A percentile compares a stretch with the other conserved stretches of the same genome.
Evolutionary conservation across 2,113 vertebrate genomes (phyloP).

Genomic region (Bubo scandiacus): DNA sequence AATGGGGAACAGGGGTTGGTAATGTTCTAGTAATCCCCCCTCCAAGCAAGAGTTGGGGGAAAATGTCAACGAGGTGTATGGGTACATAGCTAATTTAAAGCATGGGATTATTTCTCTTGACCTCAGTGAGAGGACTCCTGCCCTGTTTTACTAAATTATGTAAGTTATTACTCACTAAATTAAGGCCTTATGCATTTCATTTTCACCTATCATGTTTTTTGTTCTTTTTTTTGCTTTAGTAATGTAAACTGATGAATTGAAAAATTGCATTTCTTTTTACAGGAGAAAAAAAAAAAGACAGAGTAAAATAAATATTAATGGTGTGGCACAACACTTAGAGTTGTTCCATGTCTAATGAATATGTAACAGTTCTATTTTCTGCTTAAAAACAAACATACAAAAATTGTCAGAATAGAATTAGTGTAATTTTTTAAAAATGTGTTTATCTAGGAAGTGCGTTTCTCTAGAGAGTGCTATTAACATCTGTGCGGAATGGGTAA

Average conservation of each 20-base stretch:
- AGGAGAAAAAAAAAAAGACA: not conserved
- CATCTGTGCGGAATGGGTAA: not conserved
- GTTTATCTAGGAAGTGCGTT: constrained; percentile 22
- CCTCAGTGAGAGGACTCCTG: not conserved
- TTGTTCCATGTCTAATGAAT: constrained; percentile 14
- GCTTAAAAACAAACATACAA: not conserved
- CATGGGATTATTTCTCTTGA: not conserved
- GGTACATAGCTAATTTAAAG: not conserved
- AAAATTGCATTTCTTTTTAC: constrained; percentile 2
- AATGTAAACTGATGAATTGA: not conserved
- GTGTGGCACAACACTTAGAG: not conserved
- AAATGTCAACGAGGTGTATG: rapidly evolving
- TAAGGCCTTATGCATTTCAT: not conserved
- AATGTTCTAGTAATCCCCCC: not conserved
- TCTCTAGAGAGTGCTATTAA: not conserved
- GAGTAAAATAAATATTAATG: constrained; percentile 36
- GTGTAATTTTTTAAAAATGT: not conserved
- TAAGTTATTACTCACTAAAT: not conserved
- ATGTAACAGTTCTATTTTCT: constrained; percentile 25
- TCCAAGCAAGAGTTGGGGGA: not conserved
- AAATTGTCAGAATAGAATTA: not conserved
- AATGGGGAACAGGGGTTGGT: not conserved
- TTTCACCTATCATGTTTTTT: not conserved
- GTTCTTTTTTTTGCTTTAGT: not conserved
- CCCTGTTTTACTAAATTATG: not conserved